Base-by-base conservation (phyloP, 2,797 vertebrate species). In the Trichosurus vulpecula region DNA sequence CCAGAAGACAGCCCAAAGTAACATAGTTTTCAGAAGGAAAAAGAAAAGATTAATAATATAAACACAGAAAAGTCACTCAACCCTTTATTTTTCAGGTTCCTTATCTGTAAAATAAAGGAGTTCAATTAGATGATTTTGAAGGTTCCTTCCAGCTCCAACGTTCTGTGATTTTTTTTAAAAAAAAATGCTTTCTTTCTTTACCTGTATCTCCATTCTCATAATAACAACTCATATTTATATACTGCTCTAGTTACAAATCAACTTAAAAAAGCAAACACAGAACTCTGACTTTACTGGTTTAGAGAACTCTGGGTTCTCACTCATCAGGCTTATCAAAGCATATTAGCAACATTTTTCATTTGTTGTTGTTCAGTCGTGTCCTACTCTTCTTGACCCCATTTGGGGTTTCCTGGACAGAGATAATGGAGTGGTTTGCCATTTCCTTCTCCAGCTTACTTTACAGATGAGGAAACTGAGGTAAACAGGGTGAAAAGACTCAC, bases 21-120 rank as follows among this genome's bases (percentile, higher is more conserved):
- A 93, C 92, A 87, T 11, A 94, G 52, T 29, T 41, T 92, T 90
- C 90, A 11, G 92, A 93, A 96, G 95, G 11, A 52, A 94, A 93
- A 94, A 87, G 81, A 90, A 54, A 92, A 90, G 19, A 22, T 74
- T 74, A 74, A 74, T 41, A 74, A 25, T 10, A 41, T 81, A 41
- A 81, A 81, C n/a, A 41, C 22, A n/a, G 61, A 66, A 66, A 66
- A 66, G 35, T 66, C 35, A 81, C 16, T 81, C 66, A 81, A 81
- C 6, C 47, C 35, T n/a, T 66, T n/a, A 41, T 74, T 74, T 74
- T 81, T 81, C n/a, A 41, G 66, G n/a, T 81, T 41, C n/a, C 19
- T 81, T 41, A 41, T 25, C 11, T 10, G 6, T 22, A 81, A 41
- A 81, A 47, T 22, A 22, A 66, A 66, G 5, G 61, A 19, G 13